A percentile compares a stretch with the other conserved stretches of the same genome.
Evolutionary conservation across 2,113 vertebrate species (phyloP).

Genomic region (Orycteropus afer): DNA sequence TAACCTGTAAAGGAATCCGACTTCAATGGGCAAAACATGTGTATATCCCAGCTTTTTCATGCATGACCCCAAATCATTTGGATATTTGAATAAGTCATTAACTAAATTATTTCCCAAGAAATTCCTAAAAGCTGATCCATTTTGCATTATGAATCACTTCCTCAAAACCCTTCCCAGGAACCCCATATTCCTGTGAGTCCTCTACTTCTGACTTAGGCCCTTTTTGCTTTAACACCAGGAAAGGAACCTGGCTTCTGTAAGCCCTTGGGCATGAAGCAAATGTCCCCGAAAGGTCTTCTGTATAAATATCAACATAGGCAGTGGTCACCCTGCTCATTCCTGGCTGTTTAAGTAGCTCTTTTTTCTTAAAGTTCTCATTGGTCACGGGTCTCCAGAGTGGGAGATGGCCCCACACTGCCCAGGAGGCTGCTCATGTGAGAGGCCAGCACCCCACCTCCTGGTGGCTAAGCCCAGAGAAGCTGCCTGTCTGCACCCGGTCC

Average conservation of each 20-base stretch:
- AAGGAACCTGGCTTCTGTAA: not conserved
- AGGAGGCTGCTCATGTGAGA: too few species aligned
- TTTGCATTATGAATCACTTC: not conserved
- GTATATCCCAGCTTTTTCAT: fast-evolving
- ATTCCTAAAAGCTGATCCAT: fast-evolving
- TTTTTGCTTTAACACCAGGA: not conserved
- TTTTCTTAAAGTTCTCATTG: too few species aligned
- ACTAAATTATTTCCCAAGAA: not conserved
- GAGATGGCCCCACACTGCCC: too few species aligned
- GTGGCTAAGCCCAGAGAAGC: too few species aligned
- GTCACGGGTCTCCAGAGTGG: too few species aligned
- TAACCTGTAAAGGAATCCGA: too few species aligned
- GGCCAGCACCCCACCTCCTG: too few species aligned
- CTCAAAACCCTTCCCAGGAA: not conserved
- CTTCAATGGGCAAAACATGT: not conserved
- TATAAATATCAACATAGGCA: too few species aligned
- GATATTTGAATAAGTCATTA: too few species aligned
- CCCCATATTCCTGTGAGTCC: fast-evolving
- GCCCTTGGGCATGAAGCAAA: not conserved
- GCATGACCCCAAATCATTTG: not conserved
- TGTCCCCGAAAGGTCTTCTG: not conserved
- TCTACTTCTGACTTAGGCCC: fast-evolving
- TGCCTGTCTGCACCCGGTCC: too few species aligned
- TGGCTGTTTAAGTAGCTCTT: too few species aligned
- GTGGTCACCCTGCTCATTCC: too few species aligned